These are phyloP conservation scores for Myocastor coypus DNA, from an alignment of 2,113 vertebrate genomes.

Conservation along the genomic window DNA sequence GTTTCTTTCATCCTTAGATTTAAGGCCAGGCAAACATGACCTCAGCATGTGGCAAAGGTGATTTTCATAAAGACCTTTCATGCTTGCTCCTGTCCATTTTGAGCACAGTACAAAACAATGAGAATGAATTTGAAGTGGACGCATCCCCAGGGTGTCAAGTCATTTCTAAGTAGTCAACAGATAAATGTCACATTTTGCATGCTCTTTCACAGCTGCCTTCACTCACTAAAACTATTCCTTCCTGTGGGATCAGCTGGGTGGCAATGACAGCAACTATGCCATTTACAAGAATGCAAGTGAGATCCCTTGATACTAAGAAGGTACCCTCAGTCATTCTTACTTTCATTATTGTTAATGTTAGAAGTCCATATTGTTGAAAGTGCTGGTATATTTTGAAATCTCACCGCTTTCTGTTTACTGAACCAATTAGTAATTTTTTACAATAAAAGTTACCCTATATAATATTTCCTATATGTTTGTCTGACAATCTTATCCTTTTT, in stretches of 20 bases:
- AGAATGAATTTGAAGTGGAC: neutral
- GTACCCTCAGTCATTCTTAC: conserved; percentile 2
- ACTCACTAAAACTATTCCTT: conserved; percentile 35
- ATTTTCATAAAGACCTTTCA: conserved; percentile 38
- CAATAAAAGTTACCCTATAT: neutral
- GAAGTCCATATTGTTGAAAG: neutral
- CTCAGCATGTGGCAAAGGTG: neutral
- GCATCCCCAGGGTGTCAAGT: neutral
- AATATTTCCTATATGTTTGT: neutral
- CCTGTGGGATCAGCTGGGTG: neutral
- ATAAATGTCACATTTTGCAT: conserved; percentile 45
- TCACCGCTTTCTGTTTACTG: neutral
- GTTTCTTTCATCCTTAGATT: neutral
- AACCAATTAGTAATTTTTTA: conserved; percentile 22
- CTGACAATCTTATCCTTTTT: neutral
- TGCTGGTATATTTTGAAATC: neutral
- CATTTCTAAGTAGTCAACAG: conserved; percentile 57
- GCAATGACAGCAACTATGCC: neutral
- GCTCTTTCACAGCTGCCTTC: conserved; percentile 34
- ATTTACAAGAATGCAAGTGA: neutral
- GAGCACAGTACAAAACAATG: neutral
- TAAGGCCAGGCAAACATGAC: neutral
- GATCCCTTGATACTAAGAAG: conserved; percentile 25
- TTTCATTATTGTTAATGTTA: conserved; percentile 28
- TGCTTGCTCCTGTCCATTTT: conserved; percentile 19